A percentile compares a stretch with the other conserved stretches of the same genome.
Conservation (phyloP, 2,113 vertebrate species). For the Cebus imitator region DNA sequence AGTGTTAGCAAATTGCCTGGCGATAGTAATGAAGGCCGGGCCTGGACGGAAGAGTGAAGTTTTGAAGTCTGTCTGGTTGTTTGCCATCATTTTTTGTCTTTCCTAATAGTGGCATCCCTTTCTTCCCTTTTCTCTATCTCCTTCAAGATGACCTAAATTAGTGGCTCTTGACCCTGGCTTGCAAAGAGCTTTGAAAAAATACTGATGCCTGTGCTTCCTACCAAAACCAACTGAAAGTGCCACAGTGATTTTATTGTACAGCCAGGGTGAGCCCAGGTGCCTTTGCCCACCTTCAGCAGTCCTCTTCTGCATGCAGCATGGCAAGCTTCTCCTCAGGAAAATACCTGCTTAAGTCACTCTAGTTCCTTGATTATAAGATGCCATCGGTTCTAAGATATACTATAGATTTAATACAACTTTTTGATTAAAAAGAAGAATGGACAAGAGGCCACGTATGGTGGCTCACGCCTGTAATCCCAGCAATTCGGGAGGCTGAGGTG, state of each 20-base stretch:
- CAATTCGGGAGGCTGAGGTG: no score
- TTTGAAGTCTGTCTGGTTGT: constrained; percentile 11
- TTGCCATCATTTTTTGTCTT: neutral
- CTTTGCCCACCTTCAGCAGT: neutral
- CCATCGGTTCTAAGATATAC: neutral
- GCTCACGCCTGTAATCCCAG: no score
- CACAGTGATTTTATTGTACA: neutral
- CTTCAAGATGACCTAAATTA: neutral
- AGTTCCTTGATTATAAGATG: neutral
- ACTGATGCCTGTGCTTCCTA: neutral
- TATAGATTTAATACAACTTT: neutral
- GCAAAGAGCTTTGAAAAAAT: neutral
- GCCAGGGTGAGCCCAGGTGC: neutral
- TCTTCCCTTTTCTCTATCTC: neutral
- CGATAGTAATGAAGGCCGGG: neutral
- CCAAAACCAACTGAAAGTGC: neutral
- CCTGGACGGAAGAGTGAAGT: neutral
- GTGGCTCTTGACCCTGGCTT: neutral
- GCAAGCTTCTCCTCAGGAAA: neutral
- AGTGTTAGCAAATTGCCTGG: constrained; percentile 24
- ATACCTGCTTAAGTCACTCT: neutral
- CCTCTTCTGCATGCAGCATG: neutral
- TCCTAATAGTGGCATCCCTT: neutral
- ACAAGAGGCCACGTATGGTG: no score
- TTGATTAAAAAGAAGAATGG: neutral